phyloP scores from a whole-genome alignment of 2,113 vertebrate genomes.

The Sorex fumeus region DNA sequence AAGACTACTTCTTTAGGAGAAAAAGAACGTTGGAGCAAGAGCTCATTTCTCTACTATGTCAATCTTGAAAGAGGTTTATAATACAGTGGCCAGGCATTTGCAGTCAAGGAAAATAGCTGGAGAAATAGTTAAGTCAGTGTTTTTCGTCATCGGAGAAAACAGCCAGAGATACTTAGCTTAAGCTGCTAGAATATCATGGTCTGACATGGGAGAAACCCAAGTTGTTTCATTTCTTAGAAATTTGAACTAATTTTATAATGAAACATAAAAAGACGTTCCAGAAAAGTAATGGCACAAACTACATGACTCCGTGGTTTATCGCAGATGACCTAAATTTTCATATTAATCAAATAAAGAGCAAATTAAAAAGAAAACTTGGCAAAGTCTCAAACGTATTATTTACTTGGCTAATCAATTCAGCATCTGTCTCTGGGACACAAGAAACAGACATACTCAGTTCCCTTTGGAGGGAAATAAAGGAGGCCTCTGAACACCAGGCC shows the following conservation, averaged over 20 bases:
- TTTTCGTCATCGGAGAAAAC: background rate
- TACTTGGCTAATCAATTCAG: slow-evolving; percentile 23
- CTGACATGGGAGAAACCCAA: background rate
- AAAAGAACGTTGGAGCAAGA: slow-evolving; percentile 31
- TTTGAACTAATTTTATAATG: background rate
- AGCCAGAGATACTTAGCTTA: background rate
- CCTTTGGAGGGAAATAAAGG: background rate
- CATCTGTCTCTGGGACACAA: slow-evolving; percentile 33
- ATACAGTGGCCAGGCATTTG: background rate
- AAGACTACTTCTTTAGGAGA: slow-evolving; percentile 31
- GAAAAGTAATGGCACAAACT: background rate
- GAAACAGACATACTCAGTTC: background rate
- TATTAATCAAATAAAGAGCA: background rate
- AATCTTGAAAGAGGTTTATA: slow-evolving; percentile 6
- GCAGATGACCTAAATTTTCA: slow-evolving; percentile 12
- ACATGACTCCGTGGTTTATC: background rate
- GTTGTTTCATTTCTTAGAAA: background rate
- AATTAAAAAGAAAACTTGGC: slow-evolving; percentile 1
- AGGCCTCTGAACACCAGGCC: background rate
- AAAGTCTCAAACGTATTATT: slow-evolving; percentile 8
- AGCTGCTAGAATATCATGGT: background rate
- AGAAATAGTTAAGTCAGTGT: background rate
- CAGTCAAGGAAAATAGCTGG: background rate
- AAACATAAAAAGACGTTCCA: background rate
- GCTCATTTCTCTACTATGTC: background rate